Conservation (phyloP, 2,113 vertebrate species). For the Pygathrix nemaeus region DNA sequence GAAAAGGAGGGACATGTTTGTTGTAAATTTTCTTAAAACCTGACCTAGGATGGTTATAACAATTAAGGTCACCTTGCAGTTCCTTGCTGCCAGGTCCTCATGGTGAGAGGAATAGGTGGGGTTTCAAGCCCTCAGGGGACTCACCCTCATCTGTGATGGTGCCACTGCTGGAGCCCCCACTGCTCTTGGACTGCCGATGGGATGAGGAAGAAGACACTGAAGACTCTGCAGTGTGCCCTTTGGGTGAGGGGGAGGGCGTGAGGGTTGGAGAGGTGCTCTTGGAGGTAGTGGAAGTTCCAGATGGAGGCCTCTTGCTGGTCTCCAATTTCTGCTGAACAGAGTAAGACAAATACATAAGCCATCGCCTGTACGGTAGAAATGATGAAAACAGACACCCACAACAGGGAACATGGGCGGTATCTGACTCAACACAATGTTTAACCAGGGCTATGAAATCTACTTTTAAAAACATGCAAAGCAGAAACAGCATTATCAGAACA, state of each 20-base stretch:
- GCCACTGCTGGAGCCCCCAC: conserved; percentile 96
- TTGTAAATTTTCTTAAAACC: neutral
- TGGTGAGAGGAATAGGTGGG: neutral
- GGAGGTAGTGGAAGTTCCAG: conserved; percentile 94
- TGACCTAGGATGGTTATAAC: neutral
- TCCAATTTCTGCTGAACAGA: conserved; percentile 89
- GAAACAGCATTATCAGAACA: neutral
- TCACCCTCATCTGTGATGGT: conserved; percentile 97
- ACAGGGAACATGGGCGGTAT: neutral
- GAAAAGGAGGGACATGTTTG: neutral
- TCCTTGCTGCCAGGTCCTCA: neutral
- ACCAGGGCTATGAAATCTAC: neutral
- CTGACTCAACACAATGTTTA: neutral
- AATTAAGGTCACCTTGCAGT: neutral
- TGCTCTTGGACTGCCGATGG: conserved; percentile 95
- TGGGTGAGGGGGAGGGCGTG: conserved; percentile 91
- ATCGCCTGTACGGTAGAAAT: neutral
- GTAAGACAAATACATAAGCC: neutral
- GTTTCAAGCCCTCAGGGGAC: neutral
- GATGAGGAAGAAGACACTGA: conserved; percentile 92
- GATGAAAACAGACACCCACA: neutral
- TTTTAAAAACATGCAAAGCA: neutral
- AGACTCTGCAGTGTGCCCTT: conserved; percentile 85
- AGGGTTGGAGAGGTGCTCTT: conserved; percentile 99
- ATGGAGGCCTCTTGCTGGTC: conserved; percentile 89